These are phyloP conservation scores for Campoletis sonorensis DNA, from an alignment of 1,140 invertebrate genomes.

Conservation along the genomic window DNA sequence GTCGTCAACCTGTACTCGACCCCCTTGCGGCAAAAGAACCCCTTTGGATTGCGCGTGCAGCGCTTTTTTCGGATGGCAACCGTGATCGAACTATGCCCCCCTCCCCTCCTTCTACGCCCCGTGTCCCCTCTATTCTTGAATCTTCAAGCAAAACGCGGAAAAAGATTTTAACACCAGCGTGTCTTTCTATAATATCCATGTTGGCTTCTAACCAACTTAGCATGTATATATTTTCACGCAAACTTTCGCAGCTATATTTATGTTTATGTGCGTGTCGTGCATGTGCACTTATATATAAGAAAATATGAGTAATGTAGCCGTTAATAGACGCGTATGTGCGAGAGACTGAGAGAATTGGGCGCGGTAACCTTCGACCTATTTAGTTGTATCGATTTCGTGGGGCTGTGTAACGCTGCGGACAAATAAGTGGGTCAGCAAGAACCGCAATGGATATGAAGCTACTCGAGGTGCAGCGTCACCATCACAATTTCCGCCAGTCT, in stretches of 20 bases:
- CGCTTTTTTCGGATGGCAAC: slow-evolving; percentile 39
- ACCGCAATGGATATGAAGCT: slow-evolving; percentile 28
- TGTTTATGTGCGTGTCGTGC: no score
- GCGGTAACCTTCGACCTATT: slow-evolving; percentile 36
- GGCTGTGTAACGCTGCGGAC: neutral
- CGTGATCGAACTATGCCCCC: slow-evolving; percentile 8
- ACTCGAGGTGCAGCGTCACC: slow-evolving; percentile 27
- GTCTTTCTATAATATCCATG: neutral
- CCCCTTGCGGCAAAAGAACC: slow-evolving; percentile 26
- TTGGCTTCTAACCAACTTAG: neutral
- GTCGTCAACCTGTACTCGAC: slow-evolving; percentile 29
- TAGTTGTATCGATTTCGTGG: slow-evolving; percentile 31
- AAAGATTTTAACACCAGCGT: neutral
- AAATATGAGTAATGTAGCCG: slow-evolving; percentile 15
- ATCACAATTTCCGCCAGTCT: slow-evolving; percentile 42
- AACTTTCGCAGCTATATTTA: no score
- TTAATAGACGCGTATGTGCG: slow-evolving; percentile 11
- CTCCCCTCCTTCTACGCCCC: neutral
- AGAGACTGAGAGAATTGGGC: neutral
- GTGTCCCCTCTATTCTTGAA: no score
- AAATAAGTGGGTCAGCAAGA: slow-evolving; percentile 38
- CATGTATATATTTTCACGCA: neutral
- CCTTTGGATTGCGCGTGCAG: slow-evolving; percentile 34
- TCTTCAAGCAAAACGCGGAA: slow-evolving; percentile 1
- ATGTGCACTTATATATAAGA: neutral